Base-by-base conservation (phyloP, 2,888 invertebrate genomes). In the Ochropleura plecta region DNA sequence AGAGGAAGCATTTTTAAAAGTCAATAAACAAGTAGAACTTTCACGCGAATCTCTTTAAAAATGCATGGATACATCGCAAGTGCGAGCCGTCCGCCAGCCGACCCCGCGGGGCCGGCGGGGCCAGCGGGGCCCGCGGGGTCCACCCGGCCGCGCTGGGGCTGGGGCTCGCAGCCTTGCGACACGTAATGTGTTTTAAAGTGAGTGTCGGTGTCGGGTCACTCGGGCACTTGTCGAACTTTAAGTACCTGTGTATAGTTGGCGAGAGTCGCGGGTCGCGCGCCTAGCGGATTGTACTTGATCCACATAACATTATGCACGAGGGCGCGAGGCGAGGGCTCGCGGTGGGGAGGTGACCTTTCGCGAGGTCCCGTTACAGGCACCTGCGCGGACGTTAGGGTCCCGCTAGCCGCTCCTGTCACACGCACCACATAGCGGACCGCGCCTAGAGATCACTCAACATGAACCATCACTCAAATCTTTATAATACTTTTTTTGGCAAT, bases 281-380 rank as follows among this genome's bases (percentile, higher is more conserved):
- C 9, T 14, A 4, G 9, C n/a, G 60, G 51, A 18, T 46, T 48
- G 12, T n/a, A 59, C 68, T 72, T 64, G 80, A 73, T 76, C 68
- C 67, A 80, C 65, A 69, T 79, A 64, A 73, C 57, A 72, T 79
- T 75, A 66, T 64, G 62, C 71, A 57, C 14, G 73, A 67, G 70
- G 68, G 78, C 44, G 72, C n/a, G 80, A 40, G 51, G 57, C 14
- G 48, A 10, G 48, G n/a, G 20, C 9, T 30, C 30, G 57, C 57
- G 30, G 55, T 3, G 62, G 44, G 30, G 83, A 73, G 81, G 79
- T 79, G 95, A 95, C 95, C 95, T 95, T 95, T 95, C 60, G 86
- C 83, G 67, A 78, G 86, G 91, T 92, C 93, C 94, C 95, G 95
- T 93, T 94, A 92, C 78, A 76, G 89, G 88, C 93, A 93, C 92